Base-by-base conservation (phyloP, 2,797 vertebrate species). In the Mus caroli region DNA sequence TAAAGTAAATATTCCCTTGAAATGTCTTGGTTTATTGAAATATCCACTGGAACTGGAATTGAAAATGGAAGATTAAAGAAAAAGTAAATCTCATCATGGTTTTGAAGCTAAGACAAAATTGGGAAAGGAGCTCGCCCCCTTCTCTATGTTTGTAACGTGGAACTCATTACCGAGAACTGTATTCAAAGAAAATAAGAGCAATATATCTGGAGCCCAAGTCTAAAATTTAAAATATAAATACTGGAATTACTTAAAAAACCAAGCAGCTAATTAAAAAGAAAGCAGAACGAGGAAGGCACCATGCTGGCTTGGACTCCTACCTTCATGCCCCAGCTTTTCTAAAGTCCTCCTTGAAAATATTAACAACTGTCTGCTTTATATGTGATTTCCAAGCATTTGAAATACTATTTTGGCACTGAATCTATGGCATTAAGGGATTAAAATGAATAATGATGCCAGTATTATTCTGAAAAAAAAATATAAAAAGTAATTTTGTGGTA, bases 341-440 rank as follows among this genome's bases (percentile, higher is more conserved):
- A 50, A 93, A 93, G 60, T 26, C 71, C 17, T 92, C n/a, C 62
- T 92, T 89, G 37, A 97, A 90, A 77, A 80, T 56, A 56, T 56
- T 60, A 88, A 89, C 31, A 94, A 77, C 31, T 76, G 1, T 52
- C 8, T 77, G 54, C 56, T 19, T 64, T 96, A 76, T 78, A 26
- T 69, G 92, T 77, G 91, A 94, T 75, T 78, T 96, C 37, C 43
- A 96, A 97, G 46, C 37, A 88, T 69, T 69, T 94, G 60, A 46
- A 93, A 90, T 58, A 71, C 17, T 77, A 58, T 62, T 56, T 96
- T 92, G 90, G 95, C 87, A 88, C 28, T 37, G 26, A 91, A 95
- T 95, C 88, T 75, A 80, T 4, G 1, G 92, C n/a, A 95, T 94
- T 97, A 96, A 95, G 17, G 75, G 56, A 96, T 96, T 97, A 92